Evolutionary conservation across 1,140 invertebrate genomes (phyloP).

Genomic region (Cyclargus thomasi): DNA sequence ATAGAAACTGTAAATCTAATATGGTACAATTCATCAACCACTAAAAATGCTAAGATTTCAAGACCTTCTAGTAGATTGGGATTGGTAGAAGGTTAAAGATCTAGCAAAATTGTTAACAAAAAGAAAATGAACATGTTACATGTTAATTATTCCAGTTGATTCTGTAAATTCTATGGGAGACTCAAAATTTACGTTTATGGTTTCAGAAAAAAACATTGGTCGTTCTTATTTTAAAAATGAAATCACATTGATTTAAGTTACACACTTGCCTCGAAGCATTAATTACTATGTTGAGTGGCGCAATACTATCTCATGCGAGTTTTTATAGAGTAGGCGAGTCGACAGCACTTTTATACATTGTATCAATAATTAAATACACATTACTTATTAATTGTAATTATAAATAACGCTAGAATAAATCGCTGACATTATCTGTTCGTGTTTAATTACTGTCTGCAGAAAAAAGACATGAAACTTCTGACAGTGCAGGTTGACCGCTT

Average conservation of each 20-base stretch:
- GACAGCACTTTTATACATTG: not conserved
- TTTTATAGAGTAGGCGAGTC: not conserved
- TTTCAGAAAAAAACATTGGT: too few relatives aligned
- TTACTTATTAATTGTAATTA: not conserved
- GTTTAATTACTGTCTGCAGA: not conserved
- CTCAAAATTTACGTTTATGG: too few relatives aligned
- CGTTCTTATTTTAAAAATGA: too few relatives aligned
- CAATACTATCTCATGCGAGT: conserved; percentile 9
- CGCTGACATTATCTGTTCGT: not conserved
- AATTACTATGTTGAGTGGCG: not conserved
- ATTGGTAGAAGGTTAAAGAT: too few relatives aligned
- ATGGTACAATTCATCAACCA: too few relatives aligned
- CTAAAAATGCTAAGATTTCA: too few relatives aligned
- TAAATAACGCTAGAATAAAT: not conserved
- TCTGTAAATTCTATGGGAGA: too few relatives aligned
- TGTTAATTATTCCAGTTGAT: too few relatives aligned
- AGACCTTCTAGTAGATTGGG: too few relatives aligned
- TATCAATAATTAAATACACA: not conserved
- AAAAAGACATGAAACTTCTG: conserved; percentile 4
- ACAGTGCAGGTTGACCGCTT: conserved; percentile 46
- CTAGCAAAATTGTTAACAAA: too few relatives aligned
- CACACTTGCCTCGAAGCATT: not conserved
- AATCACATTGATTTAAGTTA: not conserved
- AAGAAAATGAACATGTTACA: too few relatives aligned
- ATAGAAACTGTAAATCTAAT: too few relatives aligned